These are phyloP conservation scores for Lemur catta DNA, from an alignment of 2,797 vertebrate genomes.

Conservation along the genomic window DNA sequence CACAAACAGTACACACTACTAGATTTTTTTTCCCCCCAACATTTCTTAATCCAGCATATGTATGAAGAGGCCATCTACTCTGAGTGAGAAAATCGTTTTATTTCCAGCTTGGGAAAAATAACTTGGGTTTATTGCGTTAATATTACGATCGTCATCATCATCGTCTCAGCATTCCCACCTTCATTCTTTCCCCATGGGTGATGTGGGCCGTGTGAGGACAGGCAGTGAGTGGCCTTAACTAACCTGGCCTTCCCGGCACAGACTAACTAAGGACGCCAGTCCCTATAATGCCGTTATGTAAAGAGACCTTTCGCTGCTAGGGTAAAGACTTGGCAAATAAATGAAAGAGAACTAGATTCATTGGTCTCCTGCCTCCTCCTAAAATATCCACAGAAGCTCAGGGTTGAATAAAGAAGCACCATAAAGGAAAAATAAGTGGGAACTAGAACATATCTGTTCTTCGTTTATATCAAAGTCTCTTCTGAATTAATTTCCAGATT, in stretches of 20 bases:
- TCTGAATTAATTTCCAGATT: slow-evolving; percentile 82
- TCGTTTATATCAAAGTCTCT: slow-evolving; percentile 84
- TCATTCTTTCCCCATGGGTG: neutral
- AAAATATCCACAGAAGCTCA: neutral
- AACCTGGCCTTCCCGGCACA: neutral
- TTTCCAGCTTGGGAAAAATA: neutral
- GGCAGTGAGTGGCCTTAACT: neutral
- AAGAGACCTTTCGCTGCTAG: neutral
- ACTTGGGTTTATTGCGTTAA: neutral
- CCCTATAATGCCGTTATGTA: neutral
- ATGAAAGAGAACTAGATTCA: neutral
- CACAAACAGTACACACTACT: neutral
- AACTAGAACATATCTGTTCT: neutral
- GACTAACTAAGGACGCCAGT: neutral
- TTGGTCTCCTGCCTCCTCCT: neutral
- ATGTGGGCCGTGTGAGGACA: neutral
- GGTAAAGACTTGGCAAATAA: neutral
- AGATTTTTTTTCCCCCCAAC: neutral
- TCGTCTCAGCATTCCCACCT: neutral
- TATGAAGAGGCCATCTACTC: neutral
- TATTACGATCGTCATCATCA: neutral
- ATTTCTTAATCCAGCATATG: neutral
- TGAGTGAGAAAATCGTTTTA: neutral
- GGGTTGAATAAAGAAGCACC: neutral
- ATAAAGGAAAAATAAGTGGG: slow-evolving; percentile 15